Conservation (phyloP, 2,113 vertebrate species). For the Conger conger region DNA sequence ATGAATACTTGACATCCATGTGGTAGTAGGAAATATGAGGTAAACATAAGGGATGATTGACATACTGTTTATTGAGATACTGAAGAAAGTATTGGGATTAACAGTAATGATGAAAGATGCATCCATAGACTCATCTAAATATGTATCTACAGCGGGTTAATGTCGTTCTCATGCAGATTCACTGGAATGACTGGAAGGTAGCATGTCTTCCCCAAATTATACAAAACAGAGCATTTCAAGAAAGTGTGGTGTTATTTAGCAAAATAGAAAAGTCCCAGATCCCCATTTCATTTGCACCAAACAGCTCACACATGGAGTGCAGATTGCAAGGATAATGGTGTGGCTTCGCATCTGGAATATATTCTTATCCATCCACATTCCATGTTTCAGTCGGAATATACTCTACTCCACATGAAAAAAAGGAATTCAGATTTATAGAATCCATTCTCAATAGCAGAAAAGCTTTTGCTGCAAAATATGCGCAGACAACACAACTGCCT, state of each 20-base stretch:
- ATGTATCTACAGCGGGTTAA: no score
- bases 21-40: not conserved
- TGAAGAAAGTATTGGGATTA: not conserved
- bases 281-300: not conserved
- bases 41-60: not conserved
- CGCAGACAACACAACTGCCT: not conserved
- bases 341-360: not conserved
- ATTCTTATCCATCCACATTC: not conserved
- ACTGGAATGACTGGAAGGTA: no score
- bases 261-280: not conserved
- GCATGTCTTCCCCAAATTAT: no score
- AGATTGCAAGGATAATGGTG: not conserved
- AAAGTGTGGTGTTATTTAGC: not conserved
- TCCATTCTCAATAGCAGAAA: not conserved
- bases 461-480: not conserved
- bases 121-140: no score
- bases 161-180: no score
- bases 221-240: not conserved
- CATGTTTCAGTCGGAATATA: not conserved
- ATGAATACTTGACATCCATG: not conserved
- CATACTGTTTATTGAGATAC: not conserved
- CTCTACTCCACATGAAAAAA: not conserved
- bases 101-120: not conserved
- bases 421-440: not conserved
- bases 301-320: constrained; percentile 1